Percentiles rank a stretch among this genome's conserved stretches.
These are phyloP conservation scores for Cyanoramphus novaezelandiae DNA, from an alignment of 2,113 vertebrate genomes.

Conservation along the genomic window DNA sequence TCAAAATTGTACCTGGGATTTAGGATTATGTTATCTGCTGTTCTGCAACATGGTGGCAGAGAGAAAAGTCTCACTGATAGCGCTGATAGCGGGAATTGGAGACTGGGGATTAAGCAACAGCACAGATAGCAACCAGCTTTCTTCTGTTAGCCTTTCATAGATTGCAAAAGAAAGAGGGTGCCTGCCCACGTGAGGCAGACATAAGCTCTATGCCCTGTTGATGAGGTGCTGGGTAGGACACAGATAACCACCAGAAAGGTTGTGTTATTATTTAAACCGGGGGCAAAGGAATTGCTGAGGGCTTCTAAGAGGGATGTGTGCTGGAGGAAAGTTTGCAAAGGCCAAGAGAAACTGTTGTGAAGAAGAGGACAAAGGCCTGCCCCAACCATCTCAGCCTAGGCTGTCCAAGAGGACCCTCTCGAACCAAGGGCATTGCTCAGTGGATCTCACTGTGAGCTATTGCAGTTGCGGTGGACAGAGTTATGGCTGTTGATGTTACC, in stretches of 20 bases:
- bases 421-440: not conserved
- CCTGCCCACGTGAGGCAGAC: not conserved
- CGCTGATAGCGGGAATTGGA: constrained; percentile 44
- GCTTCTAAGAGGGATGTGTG: not conserved
- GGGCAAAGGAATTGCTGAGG: not conserved
- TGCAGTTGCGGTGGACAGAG: not conserved
- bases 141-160: constrained; percentile 36
- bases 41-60: constrained; percentile 62
- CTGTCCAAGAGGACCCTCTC: not conserved
- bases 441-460: accelerated
- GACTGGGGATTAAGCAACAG: constrained; percentile 54
- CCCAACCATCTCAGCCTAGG: not conserved
- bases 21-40: constrained; percentile 70
- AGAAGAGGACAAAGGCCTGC: not conserved
- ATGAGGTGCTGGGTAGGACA: not conserved
- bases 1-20: constrained; percentile 60
- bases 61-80: constrained; percentile 51
- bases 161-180: not conserved
- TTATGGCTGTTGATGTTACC: not conserved
- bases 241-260: not conserved
- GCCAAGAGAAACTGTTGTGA: not conserved
- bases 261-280: not conserved
- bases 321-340: not conserved
- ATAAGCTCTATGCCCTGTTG: not conserved
- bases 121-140: constrained; percentile 50